Evolutionary conservation across 2,888 invertebrate genomes (phyloP).

Genomic region (Eupithecia exiguata): DNA sequence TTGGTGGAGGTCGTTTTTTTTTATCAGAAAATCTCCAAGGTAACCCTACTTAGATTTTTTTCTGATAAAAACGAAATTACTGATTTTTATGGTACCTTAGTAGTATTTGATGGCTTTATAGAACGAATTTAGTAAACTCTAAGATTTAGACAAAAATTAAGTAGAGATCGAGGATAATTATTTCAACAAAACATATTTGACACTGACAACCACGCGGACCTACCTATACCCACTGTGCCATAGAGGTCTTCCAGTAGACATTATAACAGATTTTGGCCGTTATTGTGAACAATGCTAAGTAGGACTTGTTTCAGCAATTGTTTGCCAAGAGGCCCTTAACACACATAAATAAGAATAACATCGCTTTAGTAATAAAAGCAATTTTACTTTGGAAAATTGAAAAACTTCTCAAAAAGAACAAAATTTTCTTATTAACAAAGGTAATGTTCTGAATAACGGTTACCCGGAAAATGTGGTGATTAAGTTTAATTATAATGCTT

Average conservation of each 20-base stretch:
- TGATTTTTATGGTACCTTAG: neutral
- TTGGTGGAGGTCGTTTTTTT: neutral
- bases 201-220: neutral
- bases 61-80: neutral
- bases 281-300: neutral
- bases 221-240: neutral
- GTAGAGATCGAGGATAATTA: neutral
- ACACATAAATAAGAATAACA: neutral
- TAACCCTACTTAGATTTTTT: no score
- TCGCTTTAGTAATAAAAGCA: conserved; percentile 1
- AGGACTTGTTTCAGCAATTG: neutral
- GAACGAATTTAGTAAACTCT: neutral
- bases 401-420: neutral
- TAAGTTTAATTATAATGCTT: neutral
- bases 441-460: neutral
- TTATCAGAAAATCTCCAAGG: no score
- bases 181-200: neutral
- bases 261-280: neutral
- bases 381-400: neutral
- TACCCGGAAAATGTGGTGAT: neutral
- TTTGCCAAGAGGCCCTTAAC: neutral
- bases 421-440: neutral
- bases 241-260: neutral
- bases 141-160: neutral
- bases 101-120: neutral